Evolutionary conservation across 1,140 invertebrate species (phyloP).

Genomic region (Drosophila mauritiana): DNA sequence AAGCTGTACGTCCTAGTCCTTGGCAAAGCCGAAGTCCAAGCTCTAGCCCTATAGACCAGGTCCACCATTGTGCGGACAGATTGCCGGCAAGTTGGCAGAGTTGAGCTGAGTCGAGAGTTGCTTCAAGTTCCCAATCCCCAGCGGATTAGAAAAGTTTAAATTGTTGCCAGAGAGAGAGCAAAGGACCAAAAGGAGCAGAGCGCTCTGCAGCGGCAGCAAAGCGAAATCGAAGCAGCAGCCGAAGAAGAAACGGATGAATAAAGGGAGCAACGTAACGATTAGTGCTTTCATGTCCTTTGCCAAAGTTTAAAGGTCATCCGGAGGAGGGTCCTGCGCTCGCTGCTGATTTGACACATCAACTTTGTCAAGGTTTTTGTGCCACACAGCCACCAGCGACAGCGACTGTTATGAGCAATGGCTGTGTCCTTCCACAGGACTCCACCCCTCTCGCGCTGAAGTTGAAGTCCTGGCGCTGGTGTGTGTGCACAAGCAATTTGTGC

Average conservation of each 20-base stretch:
- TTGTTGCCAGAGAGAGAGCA: slow-evolving; percentile 59
- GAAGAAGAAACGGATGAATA: slow-evolving; percentile 55
- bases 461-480: slow-evolving; percentile 19
- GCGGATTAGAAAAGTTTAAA: slow-evolving; percentile 84
- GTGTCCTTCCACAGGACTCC: neutral
- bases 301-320: slow-evolving; percentile 83
- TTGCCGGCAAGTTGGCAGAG: slow-evolving; percentile 63
- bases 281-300: slow-evolving; percentile 84
- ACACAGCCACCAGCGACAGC: slow-evolving; percentile 57
- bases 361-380: slow-evolving; percentile 76
- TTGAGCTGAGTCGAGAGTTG: slow-evolving; percentile 53
- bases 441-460: neutral
- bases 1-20: slow-evolving; percentile 1
- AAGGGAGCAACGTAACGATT: slow-evolving; percentile 84
- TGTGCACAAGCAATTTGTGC: slow-evolving; percentile 76
- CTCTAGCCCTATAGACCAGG: slow-evolving; percentile 20
- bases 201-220: slow-evolving; percentile 16
- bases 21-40: neutral
- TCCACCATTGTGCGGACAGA: slow-evolving; percentile 76
- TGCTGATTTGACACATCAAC: slow-evolving; percentile 83
- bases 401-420: slow-evolving; percentile 77
- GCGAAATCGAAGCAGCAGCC: slow-evolving; percentile 75
- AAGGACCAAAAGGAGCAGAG: neutral
- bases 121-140: slow-evolving; percentile 80
- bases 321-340: slow-evolving; percentile 47